Percentiles rank a stretch among this genome's conserved stretches.
These are phyloP conservation scores for Bucorvus abyssinicus DNA, from an alignment of 2,797 vertebrate species.

Conservation along the genomic window DNA sequence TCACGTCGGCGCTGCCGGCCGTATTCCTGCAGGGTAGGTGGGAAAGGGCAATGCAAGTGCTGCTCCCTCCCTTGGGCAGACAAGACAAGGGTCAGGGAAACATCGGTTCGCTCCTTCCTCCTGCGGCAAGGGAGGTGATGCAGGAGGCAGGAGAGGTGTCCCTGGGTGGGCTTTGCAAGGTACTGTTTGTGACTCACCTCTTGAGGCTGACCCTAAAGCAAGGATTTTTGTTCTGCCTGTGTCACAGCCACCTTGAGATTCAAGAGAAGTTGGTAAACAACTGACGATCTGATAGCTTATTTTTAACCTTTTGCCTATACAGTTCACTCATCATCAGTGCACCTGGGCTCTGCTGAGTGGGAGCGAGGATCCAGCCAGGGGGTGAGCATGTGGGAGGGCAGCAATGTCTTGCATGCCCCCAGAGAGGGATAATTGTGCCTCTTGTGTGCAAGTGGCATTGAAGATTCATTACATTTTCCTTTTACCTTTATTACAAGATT, in stretches of 20 bases:
- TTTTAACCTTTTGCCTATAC: not conserved
- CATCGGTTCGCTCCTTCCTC: not conserved
- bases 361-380: not conserved
- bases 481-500: not conserved
- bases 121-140: rapidly evolving
- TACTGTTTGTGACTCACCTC: not conserved
- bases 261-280: conserved; percentile 30
- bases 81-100: not conserved
- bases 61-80: not conserved
- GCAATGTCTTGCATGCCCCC: not conserved
- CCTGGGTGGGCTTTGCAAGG: not conserved
- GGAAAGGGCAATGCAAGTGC: not conserved
- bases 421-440: not conserved
- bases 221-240: not conserved
- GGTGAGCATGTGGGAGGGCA: not conserved
- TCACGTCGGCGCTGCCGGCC: not conserved
- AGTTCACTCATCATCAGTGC: rapidly evolving
- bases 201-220: not conserved
- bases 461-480: not conserved
- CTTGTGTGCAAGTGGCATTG: not conserved
- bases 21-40: not conserved
- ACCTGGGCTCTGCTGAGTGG: not conserved
- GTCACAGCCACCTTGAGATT: conserved; percentile 18
- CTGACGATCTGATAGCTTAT: not conserved
- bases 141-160: not conserved